Conservation (phyloP, 2,888 invertebrate species). For the Latrodectus hesperus region DNA sequence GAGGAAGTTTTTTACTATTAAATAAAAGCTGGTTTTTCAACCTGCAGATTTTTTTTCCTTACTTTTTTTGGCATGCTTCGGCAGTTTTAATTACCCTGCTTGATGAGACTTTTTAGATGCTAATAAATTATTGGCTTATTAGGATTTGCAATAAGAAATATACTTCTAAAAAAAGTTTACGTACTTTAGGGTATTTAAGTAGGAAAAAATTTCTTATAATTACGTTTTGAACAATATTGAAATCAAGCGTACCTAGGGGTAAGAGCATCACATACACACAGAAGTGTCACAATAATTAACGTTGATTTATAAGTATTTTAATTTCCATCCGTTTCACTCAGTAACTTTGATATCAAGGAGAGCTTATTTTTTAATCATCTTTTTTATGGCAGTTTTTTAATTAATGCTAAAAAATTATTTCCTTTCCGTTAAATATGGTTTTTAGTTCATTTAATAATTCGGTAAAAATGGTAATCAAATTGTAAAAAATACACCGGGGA, state of each 20-base stretch:
- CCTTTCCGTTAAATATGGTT: slow-evolving; percentile 55
- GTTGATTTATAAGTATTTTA: slow-evolving; percentile 45
- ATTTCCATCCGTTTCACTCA: slow-evolving; percentile 17
- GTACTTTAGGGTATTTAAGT: slow-evolving; percentile 2
- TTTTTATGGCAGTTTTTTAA: slow-evolving; percentile 23
- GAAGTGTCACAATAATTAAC: slow-evolving; percentile 57
- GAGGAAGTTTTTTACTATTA: slow-evolving; percentile 35
- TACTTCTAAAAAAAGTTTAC: slow-evolving; percentile 32
- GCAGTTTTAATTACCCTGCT: slow-evolving; percentile 65
- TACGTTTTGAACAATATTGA: slow-evolving; percentile 63
- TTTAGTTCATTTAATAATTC: slow-evolving; percentile 67
- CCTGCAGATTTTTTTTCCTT: slow-evolving; percentile 23
- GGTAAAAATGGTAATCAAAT: slow-evolving; percentile 60
- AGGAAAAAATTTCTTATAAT: slow-evolving; percentile 54
- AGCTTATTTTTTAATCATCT: slow-evolving; percentile 11
- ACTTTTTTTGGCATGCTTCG: slow-evolving; percentile 55
- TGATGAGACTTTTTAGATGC: slow-evolving; percentile 62
- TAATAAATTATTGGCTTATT: slow-evolving; percentile 63
- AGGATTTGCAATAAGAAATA: slow-evolving; percentile 28
- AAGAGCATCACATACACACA: slow-evolving; percentile 25
- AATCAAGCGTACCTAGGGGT: slow-evolving; percentile 46
- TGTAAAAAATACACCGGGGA: slow-evolving; percentile 41
- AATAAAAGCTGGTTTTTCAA: slow-evolving; percentile 49
- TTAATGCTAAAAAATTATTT: slow-evolving; percentile 45
- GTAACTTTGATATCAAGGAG: slow-evolving; percentile 6